These are phyloP conservation scores for Momotus momota DNA, from an alignment of 2,797 vertebrate genomes.

Conservation along the genomic window DNA sequence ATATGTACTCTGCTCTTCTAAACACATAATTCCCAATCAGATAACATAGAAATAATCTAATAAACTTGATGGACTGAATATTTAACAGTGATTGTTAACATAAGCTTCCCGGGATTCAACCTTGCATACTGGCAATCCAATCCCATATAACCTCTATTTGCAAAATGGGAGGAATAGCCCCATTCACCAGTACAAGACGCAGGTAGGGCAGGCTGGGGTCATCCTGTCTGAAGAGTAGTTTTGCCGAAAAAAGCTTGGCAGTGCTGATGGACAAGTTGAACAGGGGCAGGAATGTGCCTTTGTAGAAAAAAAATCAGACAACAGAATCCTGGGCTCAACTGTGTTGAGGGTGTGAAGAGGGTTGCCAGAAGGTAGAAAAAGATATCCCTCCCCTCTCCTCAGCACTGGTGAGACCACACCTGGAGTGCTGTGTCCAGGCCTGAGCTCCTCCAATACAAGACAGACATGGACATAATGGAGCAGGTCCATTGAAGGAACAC, in stretches of 20 bases:
- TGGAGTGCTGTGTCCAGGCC: not conserved
- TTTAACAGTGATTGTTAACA: not conserved
- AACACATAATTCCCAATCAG: not conserved
- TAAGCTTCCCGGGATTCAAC: not conserved
- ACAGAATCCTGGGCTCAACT: not conserved
- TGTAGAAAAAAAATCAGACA: not conserved
- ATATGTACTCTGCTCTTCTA: not conserved
- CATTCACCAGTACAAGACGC: not conserved
- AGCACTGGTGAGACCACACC: not conserved
- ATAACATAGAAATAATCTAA: not conserved
- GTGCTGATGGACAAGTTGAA: not conserved
- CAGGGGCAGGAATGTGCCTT: not conserved
- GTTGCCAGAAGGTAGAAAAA: not conserved
- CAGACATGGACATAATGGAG: not conserved
- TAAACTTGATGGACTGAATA: not conserved
- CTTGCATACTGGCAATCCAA: not conserved
- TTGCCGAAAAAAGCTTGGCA: not conserved
- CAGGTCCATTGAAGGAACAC: not conserved
- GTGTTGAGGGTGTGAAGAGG: not conserved
- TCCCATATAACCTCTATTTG: not conserved
- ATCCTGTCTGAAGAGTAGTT: not conserved
- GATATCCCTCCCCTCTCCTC: not conserved
- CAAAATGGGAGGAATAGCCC: not conserved
- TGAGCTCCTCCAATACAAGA: not conserved
- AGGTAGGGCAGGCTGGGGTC: accelerated